Base-by-base conservation (phyloP, 2,888 invertebrate genomes). In the Phyllotreta cruciferae region DNA sequence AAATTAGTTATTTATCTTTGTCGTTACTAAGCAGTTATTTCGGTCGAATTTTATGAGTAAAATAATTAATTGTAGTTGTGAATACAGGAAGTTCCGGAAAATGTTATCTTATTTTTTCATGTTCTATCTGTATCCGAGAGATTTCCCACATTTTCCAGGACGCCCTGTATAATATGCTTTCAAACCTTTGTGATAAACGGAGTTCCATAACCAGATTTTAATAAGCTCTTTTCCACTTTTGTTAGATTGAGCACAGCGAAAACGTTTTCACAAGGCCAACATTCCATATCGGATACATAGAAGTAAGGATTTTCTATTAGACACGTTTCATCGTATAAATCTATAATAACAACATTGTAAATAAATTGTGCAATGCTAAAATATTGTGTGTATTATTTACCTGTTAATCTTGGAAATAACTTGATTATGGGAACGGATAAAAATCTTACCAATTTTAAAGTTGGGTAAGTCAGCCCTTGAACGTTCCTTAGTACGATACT, bases 301-400 rank as follows among this genome's bases (percentile, higher is more conserved):
- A 92, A 94, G 77, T 89, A 92, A 9, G 94, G 94, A 82, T 94
- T 94, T 77, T 90, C 88, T 71, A 94, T 81, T 39, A 94, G 82
- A 78, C 94, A 94, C 74, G 90, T 89, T 80, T 94, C 93, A 82
- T 94, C 93, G 74, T 94, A 93, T 45, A 89, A 85, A 78, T 89
- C 93, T 87, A 66, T 62, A n/a, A n/a, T n/a, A 75, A 72, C 24
- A 45, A 60, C 54, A 62, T 63, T 55, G 45, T 52, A 44, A 55
- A 35, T 45, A 50, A 67, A 57, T 11, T 50, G 49, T 47, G n/a
- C 10, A 39, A 49, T 45, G 37, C 36, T 37, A 35, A n/a, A 37
- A 13, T 38, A 54, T 42, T 9, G 11, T 7, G 10, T 11, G 10
- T 53, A 4, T 53, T 37, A 10, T 3, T 79, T 82, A 91, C 93